Base-by-base conservation (phyloP, 2,797 vertebrate genomes). In the Pangasius krempfi region DNA sequence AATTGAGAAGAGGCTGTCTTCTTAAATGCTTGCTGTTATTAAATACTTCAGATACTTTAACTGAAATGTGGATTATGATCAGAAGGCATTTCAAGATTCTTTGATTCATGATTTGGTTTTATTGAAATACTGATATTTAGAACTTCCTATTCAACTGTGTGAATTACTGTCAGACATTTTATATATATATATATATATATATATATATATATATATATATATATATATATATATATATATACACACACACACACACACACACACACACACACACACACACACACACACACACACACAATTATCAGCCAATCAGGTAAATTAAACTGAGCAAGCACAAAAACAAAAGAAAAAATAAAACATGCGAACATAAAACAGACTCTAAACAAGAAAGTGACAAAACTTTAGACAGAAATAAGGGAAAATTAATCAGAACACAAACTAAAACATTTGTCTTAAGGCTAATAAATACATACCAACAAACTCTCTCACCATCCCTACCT, bases 401-500 rank as follows among this genome's bases (percentile, higher is more conserved):
- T 25, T 68, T n/a, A 83, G 1, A 84, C 58, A n/a, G 8, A 30
- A 64, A 72, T 66, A 18, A 50, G 60, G 14, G 12, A 27, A 76
- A 54, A 30, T 40, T 64, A 40, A 47, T n/a, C 12, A n/a, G 9
- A 62, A 44, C 37, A 82, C 25, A 83, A 83, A 66, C 2, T 27
- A 66, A 83, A 83, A 83, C 13, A 66, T 44, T n/a, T 13, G 20
- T 47, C 47, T 18, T 76, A 84, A 58, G 9, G 33, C 83, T 89
- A 86, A n/a, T 72, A 90, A 87, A 85, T 75, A 89, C 58, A 88
- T 88, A 89, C 90, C 87, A 88, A 87, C 86, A 90, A 84, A 90
- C 86, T 18, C 86, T 95, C 91, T 58, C 94, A 96, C 95, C 95
- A 94, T 95, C 95, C 96, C 96, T 97, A 99, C 98, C 98, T 98